Percentiles rank a stretch among this genome's conserved stretches.
phyloP scores from a whole-genome alignment of 2,113 vertebrate genomes.

The Amia ocellicauda region DNA sequence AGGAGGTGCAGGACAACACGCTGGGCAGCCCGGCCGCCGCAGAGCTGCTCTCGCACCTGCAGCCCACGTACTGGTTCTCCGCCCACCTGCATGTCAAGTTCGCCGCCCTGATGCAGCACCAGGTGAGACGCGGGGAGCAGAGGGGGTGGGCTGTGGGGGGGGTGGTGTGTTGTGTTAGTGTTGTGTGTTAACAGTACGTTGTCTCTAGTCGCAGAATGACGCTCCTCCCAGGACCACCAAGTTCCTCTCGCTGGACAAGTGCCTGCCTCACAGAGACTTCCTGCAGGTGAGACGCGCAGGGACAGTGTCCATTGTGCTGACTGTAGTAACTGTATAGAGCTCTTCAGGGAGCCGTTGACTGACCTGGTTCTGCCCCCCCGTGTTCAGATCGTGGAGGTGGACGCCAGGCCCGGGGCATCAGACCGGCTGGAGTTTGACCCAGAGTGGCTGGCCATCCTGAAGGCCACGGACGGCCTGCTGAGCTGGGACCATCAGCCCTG shows the following conservation, averaged over 20 bases:
- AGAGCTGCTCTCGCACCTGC: slow-evolving; percentile 84
- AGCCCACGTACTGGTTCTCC: slow-evolving; percentile 94
- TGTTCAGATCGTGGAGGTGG: slow-evolving; percentile 76
- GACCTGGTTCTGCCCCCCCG: not conserved
- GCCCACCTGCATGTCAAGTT: slow-evolving; percentile 97
- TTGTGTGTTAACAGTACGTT: not conserved
- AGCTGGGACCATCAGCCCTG: slow-evolving; percentile 71
- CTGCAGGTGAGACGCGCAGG: slow-evolving; percentile 76
- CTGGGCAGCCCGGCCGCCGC: slow-evolving; percentile 89
- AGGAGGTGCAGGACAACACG: slow-evolving; percentile 88
- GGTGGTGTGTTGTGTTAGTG: not conserved
- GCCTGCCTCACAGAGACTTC: slow-evolving; percentile 89
- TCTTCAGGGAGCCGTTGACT: too few species aligned
- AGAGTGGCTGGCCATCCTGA: slow-evolving; percentile 91
- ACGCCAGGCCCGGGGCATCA: slow-evolving; percentile 77
- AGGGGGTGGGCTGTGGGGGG: not conserved
- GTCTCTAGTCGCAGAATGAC: slow-evolving; percentile 57
- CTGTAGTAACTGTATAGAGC: too few species aligned
- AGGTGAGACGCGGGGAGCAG: slow-evolving; percentile 59
- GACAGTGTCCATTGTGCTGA: not conserved
- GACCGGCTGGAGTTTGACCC: slow-evolving; percentile 83
- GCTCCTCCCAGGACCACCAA: slow-evolving; percentile 80
- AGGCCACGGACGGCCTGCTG: slow-evolving; percentile 77
- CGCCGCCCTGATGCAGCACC: slow-evolving; percentile 88
- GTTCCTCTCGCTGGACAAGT: slow-evolving; percentile 97